Percentiles rank a stretch among this genome's conserved stretches.
Evolutionary conservation across 2,888 invertebrate species (phyloP).

Genomic region (Himalopsyche anomala): DNA sequence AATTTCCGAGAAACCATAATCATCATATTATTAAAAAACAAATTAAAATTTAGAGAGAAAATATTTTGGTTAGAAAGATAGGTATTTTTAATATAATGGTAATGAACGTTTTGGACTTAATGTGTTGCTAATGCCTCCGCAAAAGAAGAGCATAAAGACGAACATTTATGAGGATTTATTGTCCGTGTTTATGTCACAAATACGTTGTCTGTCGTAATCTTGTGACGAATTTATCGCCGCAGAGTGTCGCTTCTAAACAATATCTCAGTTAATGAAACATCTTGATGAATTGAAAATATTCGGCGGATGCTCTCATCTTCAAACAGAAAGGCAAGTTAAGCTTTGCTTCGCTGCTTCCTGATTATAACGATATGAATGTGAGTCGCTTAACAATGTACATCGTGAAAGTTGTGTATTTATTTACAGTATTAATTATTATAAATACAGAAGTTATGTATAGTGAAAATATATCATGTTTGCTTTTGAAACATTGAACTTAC

Average conservation of each 20-base stretch:
- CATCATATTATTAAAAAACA: too few species aligned
- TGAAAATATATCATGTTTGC: too few species aligned
- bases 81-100: too few species aligned
- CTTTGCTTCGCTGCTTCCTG: not conserved
- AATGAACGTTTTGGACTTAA: not conserved
- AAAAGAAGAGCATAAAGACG: constrained; percentile 9
- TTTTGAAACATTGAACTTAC: too few species aligned
- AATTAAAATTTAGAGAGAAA: too few species aligned
- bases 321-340: not conserved
- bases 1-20: too few species aligned
- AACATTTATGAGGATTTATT: constrained; percentile 48
- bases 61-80: too few species aligned
- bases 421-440: too few species aligned
- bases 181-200: constrained; percentile 46
- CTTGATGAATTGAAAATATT: constrained; percentile 8
- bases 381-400: not conserved
- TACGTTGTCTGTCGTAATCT: constrained; percentile 45
- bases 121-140: not conserved
- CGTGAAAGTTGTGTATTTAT: too few species aligned
- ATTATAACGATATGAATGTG: not conserved
- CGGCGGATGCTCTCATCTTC: not conserved
- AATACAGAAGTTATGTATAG: too few species aligned
- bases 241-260: not conserved
- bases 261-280: constrained; percentile 32
- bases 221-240: constrained; percentile 31